phyloP scores from a whole-genome alignment of 35 echinoderm and acorn worm species.

The Diadema setosum region DNA sequence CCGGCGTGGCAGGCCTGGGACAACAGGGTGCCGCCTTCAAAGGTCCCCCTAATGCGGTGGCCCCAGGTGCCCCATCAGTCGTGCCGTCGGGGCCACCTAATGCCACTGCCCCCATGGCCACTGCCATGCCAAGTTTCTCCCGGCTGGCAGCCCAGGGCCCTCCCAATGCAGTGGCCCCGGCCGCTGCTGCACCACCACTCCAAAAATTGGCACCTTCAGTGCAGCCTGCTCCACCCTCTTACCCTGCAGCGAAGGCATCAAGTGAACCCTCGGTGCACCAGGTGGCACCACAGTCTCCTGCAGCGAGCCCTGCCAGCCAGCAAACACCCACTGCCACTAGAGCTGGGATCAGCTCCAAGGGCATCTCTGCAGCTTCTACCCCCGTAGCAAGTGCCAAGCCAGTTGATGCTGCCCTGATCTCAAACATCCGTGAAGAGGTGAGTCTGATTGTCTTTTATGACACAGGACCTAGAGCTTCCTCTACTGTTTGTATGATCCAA shows the following conservation, averaged over 20 bases:
- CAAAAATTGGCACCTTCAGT: no score
- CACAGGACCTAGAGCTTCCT: no score
- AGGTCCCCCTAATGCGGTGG: neutral
- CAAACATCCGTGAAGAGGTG: slow-evolving; percentile 83
- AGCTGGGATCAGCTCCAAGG: neutral
- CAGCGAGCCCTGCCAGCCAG: neutral
- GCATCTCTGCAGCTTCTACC: neutral
- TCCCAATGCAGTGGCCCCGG: neutral
- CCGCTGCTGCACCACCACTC: no score
- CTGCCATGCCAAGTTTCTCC: neutral
- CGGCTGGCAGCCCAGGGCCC: neutral
- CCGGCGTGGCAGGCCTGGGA: neutral
- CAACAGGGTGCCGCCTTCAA: neutral
- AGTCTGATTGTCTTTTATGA: no score
- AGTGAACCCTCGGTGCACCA: neutral
- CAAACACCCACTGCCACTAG: neutral
- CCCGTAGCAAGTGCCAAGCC: slow-evolving; percentile 3
- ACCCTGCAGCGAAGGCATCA: neutral
- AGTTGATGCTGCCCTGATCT: slow-evolving; percentile 50
- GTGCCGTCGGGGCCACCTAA: neutral
- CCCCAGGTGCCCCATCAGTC: neutral
- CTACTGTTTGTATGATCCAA: no score
- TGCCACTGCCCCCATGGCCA: neutral
- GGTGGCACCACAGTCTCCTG: neutral
- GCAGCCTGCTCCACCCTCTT: neutral